Base-by-base conservation (phyloP, 2,797 vertebrate species). In the Phrynocephalus forsythii region DNA sequence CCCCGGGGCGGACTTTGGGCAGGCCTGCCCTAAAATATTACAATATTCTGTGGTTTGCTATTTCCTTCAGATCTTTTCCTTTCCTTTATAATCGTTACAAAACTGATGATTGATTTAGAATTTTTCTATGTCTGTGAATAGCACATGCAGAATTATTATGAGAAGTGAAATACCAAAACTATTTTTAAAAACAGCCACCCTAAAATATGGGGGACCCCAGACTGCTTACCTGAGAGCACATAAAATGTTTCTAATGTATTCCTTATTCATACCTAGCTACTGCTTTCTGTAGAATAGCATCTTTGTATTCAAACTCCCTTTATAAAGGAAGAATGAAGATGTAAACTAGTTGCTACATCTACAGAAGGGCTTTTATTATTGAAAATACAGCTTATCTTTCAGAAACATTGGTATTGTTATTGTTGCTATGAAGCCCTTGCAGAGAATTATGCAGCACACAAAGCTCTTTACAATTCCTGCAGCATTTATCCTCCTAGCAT, bases 361-460 rank as follows among this genome's bases (percentile, higher is more conserved):
- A 67, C 26, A 8, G 9, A 67, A n/a, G 22, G 13, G 5, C 26
- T 66, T 72, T 60, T 68, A 60, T 50, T 85, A 85, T 28, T 76
- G 80, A 85, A 76, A 77, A 22, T 66, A 48, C 22, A 44, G 11
- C 26, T 77, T 10, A 50, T 76, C 3, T 77, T 77, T 67, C 73
- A 77, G 38, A 67, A 85, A 77, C n/a, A 38, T 76, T 77, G 73
- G 30, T 56, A 48, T 77, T 13, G 52, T 18, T 76, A n/a, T 84
- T 44, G 5, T 63, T 30, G 63, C 26, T 72, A 6, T 24, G 76
- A 76, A 48, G 15, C n/a, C 33, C 77, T 50, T 77, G 28, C 20
- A 85, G 38, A 22, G 22, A 67, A 44, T 50, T 56, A 10, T 5
- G 16, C 52, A 22, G 28, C 20, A 38, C 33, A 9, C 7, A 60